Evolutionary conservation across 1,140 invertebrate species (phyloP).

Genomic region (Lepidurus apus): DNA sequence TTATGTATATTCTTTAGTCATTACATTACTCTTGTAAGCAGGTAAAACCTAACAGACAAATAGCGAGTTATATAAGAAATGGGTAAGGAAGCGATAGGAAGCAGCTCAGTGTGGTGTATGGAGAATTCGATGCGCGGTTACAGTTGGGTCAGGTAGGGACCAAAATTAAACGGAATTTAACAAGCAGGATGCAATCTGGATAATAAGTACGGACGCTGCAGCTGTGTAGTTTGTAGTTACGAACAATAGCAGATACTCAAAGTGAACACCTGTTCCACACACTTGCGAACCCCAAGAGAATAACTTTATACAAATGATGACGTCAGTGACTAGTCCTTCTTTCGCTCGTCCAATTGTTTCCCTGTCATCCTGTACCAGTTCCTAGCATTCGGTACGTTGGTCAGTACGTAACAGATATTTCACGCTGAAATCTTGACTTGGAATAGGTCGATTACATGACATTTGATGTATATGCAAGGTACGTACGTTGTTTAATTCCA

Average conservation of each 20-base stretch:
- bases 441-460: too few species aligned
- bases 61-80: not conserved
- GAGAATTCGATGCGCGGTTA: not conserved
- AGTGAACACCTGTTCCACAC: not conserved
- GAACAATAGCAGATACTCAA: not conserved
- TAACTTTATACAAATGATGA: not conserved
- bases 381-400: too few species aligned
- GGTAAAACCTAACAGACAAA: not conserved
- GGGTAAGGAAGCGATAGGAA: not conserved
- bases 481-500: too few species aligned
- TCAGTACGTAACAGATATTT: too few species aligned
- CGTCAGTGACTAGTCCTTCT: not conserved
- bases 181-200: not conserved
- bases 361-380: too few species aligned
- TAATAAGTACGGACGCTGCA: conserved; percentile 13
- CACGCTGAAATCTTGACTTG: too few species aligned
- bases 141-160: not conserved
- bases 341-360: not conserved
- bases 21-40: not conserved
- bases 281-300: not conserved
- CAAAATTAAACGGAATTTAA: not conserved
- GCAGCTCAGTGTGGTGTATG: not conserved
- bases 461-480: too few species aligned
- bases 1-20: not conserved
- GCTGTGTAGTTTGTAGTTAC: not conserved